Percentiles rank a stretch among this genome's conserved stretches.
Evolutionary conservation across 1,140 invertebrate species (phyloP).

Genomic region (Bombus waltoni): DNA sequence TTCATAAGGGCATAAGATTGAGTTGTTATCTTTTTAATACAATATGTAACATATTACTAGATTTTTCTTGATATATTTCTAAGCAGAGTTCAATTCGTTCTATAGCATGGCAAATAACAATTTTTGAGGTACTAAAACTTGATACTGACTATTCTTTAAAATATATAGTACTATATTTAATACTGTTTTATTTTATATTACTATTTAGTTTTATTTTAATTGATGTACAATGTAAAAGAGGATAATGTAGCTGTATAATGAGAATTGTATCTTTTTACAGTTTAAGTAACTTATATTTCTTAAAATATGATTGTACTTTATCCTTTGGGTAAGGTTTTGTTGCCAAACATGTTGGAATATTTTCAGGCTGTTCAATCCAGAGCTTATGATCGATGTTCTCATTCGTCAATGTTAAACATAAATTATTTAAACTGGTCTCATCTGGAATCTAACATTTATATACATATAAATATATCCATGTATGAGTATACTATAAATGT

Average conservation of each 20-base stretch:
- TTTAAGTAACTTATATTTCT: constrained; percentile 94
- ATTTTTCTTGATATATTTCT: background rate
- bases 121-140: background rate
- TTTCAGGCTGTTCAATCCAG: constrained; percentile 99
- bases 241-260: background rate
- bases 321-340: constrained; percentile 96
- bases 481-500: constrained; percentile 37
- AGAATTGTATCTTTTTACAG: constrained; percentile 1
- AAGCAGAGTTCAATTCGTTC: background rate
- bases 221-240: background rate
- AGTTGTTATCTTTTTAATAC: background rate
- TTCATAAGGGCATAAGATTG: background rate
- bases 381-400: constrained; percentile 93
- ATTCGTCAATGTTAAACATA: constrained; percentile 87
- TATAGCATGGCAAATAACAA: background rate
- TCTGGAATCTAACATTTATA: constrained; percentile 86
- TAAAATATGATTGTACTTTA: constrained; percentile 92
- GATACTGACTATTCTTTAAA: background rate
- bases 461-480: constrained; percentile 25
- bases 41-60: background rate
- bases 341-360: constrained; percentile 96
- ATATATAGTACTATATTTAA: background rate
- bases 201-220: constrained; percentile 8
- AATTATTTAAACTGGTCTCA: constrained; percentile 88
- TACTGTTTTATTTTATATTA: background rate